Evolutionary conservation across 2,797 vertebrate species (phyloP).

Genomic region (Sebastes taczanowskii): DNA sequence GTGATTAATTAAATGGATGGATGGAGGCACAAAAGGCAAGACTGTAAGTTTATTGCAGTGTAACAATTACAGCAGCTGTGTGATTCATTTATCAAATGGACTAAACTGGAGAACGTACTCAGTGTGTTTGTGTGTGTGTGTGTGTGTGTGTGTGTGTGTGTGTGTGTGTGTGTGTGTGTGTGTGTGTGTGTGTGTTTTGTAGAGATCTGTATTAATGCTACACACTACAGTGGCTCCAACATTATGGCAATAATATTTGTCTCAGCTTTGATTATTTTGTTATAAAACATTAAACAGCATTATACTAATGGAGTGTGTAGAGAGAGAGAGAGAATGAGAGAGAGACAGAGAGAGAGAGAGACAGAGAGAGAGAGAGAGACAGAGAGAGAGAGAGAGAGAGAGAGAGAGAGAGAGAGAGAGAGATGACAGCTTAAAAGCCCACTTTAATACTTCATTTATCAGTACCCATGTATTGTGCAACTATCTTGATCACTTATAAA

Average conservation of each 20-base stretch:
- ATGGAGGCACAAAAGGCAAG: neutral
- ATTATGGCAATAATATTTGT: conserved; percentile 5
- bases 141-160: neutral
- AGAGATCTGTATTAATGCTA: neutral
- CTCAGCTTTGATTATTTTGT: conserved; percentile 46
- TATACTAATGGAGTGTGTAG: conserved; percentile 31
- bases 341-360: too few species aligned
- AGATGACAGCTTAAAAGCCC: conserved; percentile 58
- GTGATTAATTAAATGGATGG: conserved; percentile 1
- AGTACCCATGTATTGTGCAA: conserved; percentile 32
- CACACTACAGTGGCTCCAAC: neutral
- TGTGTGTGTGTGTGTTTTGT: neutral
- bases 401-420: neutral
- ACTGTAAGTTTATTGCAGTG: neutral
- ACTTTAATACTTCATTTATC: conserved; percentile 49
- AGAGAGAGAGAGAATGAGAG: neutral
- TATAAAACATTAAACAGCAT: conserved; percentile 48
- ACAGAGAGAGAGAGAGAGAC: neutral
- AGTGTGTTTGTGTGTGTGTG: neutral
- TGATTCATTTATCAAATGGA: conserved; percentile 13
- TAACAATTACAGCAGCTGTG: neutral
- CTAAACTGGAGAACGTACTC: neutral
- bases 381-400: neutral
- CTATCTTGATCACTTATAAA: conserved; percentile 44
- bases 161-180: neutral